These are phyloP conservation scores for Oreotrochilus melanogaster DNA, from an alignment of 2,113 vertebrate species.

Conservation along the genomic window DNA sequence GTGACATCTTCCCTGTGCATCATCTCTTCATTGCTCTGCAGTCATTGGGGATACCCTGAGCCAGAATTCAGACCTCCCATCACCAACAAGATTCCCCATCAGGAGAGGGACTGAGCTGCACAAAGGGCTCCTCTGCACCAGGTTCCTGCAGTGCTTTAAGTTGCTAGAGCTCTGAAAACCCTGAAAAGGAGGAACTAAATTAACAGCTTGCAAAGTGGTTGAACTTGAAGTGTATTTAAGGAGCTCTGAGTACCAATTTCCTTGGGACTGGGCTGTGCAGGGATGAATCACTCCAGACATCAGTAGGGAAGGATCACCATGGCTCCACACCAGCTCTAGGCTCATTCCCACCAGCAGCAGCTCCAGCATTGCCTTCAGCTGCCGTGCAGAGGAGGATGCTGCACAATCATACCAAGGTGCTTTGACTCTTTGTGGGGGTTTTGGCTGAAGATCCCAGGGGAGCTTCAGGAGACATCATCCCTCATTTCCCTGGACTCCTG, in stretches of 20 bases:
- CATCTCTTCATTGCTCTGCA: rapidly evolving
- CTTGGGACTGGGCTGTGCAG: neutral
- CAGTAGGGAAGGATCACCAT: rapidly evolving
- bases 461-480: neutral
- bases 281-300: rapidly evolving
- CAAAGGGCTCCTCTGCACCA: neutral
- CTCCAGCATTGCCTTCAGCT: neutral
- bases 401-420: rapidly evolving
- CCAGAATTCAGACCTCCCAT: neutral
- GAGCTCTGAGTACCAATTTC: conserved; percentile 8
- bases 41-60: neutral
- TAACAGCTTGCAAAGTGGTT: neutral
- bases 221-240: neutral
- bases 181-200: neutral
- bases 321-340: neutral
- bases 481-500: neutral
- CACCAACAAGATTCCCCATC: rapidly evolving
- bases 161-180: neutral
- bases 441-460: neutral
- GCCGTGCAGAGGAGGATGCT: neutral
- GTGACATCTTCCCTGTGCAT: neutral
- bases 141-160: neutral
- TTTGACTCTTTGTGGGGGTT: neutral
- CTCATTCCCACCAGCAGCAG: neutral
- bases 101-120: neutral